These are phyloP conservation scores for Mesorhabditis spiculigera DNA, from an alignment of 2,888 invertebrate species.

Conservation along the genomic window DNA sequence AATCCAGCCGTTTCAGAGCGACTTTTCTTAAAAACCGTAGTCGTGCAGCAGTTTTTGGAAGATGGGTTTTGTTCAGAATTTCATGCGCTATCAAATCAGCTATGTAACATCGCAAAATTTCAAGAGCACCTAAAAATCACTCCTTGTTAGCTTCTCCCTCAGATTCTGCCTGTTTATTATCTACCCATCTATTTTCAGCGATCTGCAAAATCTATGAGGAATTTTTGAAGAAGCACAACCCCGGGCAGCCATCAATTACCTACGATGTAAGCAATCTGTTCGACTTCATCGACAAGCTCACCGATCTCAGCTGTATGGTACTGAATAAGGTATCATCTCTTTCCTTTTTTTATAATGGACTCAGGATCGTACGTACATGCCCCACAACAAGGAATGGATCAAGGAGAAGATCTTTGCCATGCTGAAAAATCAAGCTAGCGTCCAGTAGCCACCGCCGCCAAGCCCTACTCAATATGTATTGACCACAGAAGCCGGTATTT, in stretches of 20 bases:
- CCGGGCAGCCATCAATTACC: conserved; percentile 91
- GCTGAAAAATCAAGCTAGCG: conserved; percentile 28
- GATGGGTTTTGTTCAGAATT: too few species aligned
- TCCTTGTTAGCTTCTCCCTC: not conserved
- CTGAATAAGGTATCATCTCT: conserved; percentile 25
- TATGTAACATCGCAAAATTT: too few species aligned
- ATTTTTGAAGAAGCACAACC: conserved; percentile 89
- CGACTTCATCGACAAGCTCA: conserved; percentile 92
- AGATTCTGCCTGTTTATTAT: not conserved
- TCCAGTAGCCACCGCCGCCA: not conserved
- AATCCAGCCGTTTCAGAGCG: too few species aligned
- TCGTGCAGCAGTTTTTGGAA: too few species aligned
- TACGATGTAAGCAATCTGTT: conserved; percentile 93
- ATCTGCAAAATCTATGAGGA: conserved; percentile 99
- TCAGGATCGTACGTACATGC: conserved; percentile 77
- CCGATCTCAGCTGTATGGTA: conserved; percentile 90
- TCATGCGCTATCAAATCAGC: too few species aligned
- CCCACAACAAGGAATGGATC: conserved; percentile 98
- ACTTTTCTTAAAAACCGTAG: too few species aligned
- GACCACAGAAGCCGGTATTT: too few species aligned
- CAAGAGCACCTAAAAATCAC: too few species aligned
- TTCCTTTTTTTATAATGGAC: conserved; percentile 9
- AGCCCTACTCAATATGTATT: too few species aligned
- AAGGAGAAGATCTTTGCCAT: conserved; percentile 93
- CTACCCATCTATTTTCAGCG: conserved; percentile 61